These are phyloP conservation scores for Chaenogobius annularis DNA, from an alignment of 2,113 vertebrate genomes.

Conservation along the genomic window DNA sequence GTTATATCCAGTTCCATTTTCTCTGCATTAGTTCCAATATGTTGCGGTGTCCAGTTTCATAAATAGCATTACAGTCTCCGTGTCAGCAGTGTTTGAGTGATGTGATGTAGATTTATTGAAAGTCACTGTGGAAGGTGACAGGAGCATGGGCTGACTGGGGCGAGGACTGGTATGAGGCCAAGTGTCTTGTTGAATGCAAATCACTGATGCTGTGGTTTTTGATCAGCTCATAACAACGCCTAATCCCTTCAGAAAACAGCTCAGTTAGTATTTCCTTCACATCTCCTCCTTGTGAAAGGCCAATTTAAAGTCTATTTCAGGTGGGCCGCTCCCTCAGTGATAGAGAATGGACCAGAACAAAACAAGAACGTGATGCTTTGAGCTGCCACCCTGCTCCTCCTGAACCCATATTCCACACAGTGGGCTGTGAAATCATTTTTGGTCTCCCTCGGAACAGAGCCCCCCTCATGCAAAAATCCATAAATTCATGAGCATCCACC, in stretches of 20 bases:
- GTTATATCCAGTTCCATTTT: not conserved
- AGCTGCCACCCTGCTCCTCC: slow-evolving; percentile 54
- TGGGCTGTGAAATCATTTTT: slow-evolving; percentile 72
- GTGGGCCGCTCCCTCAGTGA: slow-evolving; percentile 55
- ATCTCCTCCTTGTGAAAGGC: slow-evolving; percentile 32
- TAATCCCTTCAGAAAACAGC: slow-evolving; percentile 14
- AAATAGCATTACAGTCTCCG: not conserved
- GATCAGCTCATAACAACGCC: slow-evolving; percentile 4
- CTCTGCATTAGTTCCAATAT: slow-evolving; percentile 3
- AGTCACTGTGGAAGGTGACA: slow-evolving; percentile 2
- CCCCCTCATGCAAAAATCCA: slow-evolving; percentile 69
- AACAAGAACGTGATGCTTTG: slow-evolving; percentile 59
- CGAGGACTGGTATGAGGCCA: not conserved
- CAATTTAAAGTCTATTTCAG: slow-evolving; percentile 55
- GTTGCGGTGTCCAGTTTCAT: not conserved
- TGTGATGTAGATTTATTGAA: not conserved
- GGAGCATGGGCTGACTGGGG: not conserved
- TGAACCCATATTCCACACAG: slow-evolving; percentile 65
- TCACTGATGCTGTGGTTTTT: slow-evolving; percentile 5
- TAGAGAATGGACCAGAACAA: slow-evolving; percentile 65
- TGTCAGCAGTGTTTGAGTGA: not conserved
- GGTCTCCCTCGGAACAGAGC: slow-evolving; percentile 61
- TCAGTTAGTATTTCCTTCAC: slow-evolving; percentile 41
- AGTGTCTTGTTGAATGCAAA: slow-evolving; percentile 1
- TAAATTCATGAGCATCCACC: slow-evolving; percentile 75